A percentile compares a stretch with the other conserved stretches of the same genome.
Evolutionary conservation across 2,113 vertebrate species (phyloP).

Genomic region (Microcebus murinus): DNA sequence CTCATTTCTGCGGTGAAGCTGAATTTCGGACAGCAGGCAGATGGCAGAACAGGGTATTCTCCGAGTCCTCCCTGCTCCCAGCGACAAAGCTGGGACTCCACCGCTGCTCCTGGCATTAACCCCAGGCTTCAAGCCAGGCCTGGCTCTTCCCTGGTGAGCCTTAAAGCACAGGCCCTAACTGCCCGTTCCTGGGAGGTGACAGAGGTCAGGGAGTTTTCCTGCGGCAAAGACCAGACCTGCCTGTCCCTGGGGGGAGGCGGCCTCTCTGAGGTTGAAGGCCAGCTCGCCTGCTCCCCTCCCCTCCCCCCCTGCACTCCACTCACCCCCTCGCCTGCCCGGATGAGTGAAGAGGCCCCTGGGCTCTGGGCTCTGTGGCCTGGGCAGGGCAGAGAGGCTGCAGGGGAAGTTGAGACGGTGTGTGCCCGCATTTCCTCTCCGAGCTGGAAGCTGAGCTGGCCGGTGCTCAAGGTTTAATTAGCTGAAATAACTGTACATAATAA

Average conservation of each 20-base stretch:
- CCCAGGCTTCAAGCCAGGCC: not conserved
- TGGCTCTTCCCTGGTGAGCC: not conserved
- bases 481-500: slow-evolving; percentile 70
- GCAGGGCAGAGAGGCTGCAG: not conserved
- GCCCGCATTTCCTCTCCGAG: not conserved
- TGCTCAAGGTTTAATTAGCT: slow-evolving; percentile 70
- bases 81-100: not conserved
- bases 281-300: too few relatives aligned
- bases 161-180: not conserved
- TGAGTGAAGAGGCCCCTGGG: too few relatives aligned
- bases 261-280: accelerated
- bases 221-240: not conserved
- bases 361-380: not conserved
- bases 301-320: too few relatives aligned
- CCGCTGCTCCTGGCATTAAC: not conserved
- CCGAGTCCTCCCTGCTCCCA: not conserved
- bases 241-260: not conserved
- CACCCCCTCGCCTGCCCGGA: not conserved
- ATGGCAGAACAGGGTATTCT: not conserved
- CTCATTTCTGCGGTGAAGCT: too few relatives aligned
- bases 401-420: not conserved
- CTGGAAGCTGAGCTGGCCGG: slow-evolving; percentile 62
- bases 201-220: not conserved
- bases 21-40: not conserved
- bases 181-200: not conserved